These are phyloP conservation scores for Stegodyphus dumicola DNA, from an alignment of 1,140 invertebrate species.

Conservation along the genomic window DNA sequence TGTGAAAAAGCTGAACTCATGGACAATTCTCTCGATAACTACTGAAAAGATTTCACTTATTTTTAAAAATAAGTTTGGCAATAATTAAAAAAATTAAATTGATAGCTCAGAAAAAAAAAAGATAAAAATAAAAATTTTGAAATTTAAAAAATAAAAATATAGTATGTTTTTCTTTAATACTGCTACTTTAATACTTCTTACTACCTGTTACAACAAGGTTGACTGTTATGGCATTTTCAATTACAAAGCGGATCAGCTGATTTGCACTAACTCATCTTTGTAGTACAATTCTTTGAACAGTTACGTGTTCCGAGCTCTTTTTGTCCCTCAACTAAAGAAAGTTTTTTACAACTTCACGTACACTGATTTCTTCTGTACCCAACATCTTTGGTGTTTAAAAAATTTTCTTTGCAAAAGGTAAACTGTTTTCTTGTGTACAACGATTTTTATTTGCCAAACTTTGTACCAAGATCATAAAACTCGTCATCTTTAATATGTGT, in stretches of 20 bases:
- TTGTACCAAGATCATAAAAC: neutral
- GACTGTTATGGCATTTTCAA: neutral
- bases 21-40: neutral
- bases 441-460: neutral
- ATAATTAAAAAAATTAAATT: neutral
- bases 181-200: neutral
- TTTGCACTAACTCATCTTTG: conserved; percentile 6
- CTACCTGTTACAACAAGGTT: conserved; percentile 4
- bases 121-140: neutral
- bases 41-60: neutral
- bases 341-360: neutral
- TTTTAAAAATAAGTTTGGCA: neutral
- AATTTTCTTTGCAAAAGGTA: conserved; percentile 19
- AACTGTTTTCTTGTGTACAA: conserved; percentile 11
- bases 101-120: neutral
- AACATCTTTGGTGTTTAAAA: conserved; percentile 16
- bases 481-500: neutral
- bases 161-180: neutral
- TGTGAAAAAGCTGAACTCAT: neutral
- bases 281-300: neutral
- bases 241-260: neutral
- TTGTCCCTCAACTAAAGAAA: neutral
- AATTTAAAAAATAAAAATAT: neutral
- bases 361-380: neutral
- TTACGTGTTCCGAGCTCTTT: neutral